Evolutionary conservation across 2,797 vertebrate species (phyloP).

Genomic region (Apodemus agrarius): DNA sequence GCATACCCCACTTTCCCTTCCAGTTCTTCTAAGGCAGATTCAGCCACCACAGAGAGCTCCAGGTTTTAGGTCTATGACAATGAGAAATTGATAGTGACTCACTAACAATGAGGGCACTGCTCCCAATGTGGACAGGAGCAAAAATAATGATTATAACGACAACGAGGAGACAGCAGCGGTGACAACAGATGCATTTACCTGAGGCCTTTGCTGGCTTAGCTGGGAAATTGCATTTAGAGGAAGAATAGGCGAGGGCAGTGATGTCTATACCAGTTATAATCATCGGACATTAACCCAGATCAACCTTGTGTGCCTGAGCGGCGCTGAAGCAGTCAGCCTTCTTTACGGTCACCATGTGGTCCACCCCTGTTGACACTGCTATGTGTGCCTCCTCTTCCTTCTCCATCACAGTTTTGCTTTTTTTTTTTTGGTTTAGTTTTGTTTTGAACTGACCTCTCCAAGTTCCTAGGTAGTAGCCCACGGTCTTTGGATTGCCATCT

Average conservation of each 20-base stretch:
- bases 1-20: not conserved
- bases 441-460: constrained; percentile 82
- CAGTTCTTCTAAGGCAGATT: constrained; percentile 40
- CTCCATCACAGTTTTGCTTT: not conserved
- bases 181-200: not conserved
- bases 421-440: not conserved
- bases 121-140: constrained; percentile 16
- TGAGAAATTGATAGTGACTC: not conserved
- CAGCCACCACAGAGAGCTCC: constrained; percentile 23
- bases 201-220: not conserved
- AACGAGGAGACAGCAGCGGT: not conserved
- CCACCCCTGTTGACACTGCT: not conserved
- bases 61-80: not conserved
- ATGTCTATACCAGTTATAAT: constrained; percentile 23
- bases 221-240: constrained; percentile 18
- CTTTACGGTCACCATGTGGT: not conserved
- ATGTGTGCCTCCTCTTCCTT: not conserved
- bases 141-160: not conserved
- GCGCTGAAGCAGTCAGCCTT: not conserved
- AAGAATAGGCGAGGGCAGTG: not conserved
- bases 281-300: constrained; percentile 7
- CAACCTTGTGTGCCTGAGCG: constrained; percentile 1
- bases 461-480: constrained; percentile 91
- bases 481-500: constrained; percentile 92
- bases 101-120: not conserved